A percentile compares a stretch with the other conserved stretches of the same genome.
phyloP scores from a whole-genome alignment of 2,113 vertebrate species.

The Sylvicapra grimmia region DNA sequence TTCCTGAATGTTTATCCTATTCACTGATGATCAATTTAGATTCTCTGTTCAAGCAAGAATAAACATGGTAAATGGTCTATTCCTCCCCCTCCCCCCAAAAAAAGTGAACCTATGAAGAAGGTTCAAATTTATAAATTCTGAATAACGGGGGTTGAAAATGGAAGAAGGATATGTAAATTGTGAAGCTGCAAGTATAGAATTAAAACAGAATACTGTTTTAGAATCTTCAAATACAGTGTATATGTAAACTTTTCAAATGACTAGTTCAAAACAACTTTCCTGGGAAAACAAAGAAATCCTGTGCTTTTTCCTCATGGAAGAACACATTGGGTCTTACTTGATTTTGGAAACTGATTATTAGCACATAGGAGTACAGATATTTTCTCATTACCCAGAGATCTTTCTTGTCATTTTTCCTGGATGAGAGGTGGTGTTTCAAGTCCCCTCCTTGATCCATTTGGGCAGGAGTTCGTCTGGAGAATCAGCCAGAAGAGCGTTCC shows the following conservation, averaged over 20 bases:
- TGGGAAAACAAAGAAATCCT: background rate
- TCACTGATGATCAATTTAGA: slow-evolving; percentile 59
- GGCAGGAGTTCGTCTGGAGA: background rate
- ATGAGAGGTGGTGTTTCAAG: background rate
- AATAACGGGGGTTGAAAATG: background rate
- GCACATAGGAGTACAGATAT: background rate
- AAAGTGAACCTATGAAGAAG: background rate
- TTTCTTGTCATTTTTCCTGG: background rate
- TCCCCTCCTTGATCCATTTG: background rate
- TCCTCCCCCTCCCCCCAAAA: background rate
- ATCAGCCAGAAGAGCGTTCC: background rate
- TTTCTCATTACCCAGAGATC: background rate
- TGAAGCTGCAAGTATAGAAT: background rate
- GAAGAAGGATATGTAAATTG: background rate
- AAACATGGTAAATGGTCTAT: slow-evolving; percentile 58
- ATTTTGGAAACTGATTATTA: background rate
- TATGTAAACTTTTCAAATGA: background rate
- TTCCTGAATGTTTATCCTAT: slow-evolving; percentile 47
- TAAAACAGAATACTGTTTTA: background rate
- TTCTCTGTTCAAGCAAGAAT: slow-evolving; percentile 58
- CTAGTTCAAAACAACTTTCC: background rate
- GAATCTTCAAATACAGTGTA: background rate
- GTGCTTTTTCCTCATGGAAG: background rate
- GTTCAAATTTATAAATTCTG: background rate
- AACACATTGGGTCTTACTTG: background rate